These are phyloP conservation scores for Psix sp. DNA, from an alignment of 1,140 invertebrate genomes.

Conservation along the genomic window DNA sequence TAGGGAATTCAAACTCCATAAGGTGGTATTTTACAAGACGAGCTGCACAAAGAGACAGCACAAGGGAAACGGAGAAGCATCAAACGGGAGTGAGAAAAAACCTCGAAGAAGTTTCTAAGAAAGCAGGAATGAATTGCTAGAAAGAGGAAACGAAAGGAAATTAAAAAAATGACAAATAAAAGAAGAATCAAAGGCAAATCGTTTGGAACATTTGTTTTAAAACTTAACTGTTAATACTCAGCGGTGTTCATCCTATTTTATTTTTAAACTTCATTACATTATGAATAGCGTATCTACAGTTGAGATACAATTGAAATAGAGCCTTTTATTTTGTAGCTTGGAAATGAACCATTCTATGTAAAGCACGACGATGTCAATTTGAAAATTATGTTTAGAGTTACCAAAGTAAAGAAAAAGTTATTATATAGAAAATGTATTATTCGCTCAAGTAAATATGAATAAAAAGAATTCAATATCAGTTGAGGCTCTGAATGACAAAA, in stretches of 20 bases:
- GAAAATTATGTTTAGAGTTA: constrained; percentile 14
- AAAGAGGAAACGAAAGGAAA: constrained; percentile 18
- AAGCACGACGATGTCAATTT: no score
- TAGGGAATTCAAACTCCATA: constrained; percentile 31
- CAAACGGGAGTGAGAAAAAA: constrained; percentile 1
- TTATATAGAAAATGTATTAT: constrained; percentile 26
- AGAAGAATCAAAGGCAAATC: no score
- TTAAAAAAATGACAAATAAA: constrained; percentile 15
- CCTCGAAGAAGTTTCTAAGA: constrained; percentile 8
- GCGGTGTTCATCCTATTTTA: no score
- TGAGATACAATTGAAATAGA: no score
- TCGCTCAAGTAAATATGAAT: constrained; percentile 29
- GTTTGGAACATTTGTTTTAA: no score
- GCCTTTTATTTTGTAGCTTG: no score
- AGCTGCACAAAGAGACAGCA: constrained; percentile 31
- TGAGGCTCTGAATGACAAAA: constrained; percentile 34
- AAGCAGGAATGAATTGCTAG: constrained; percentile 12
- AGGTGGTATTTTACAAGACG: constrained; percentile 31
- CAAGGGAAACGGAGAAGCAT: constrained; percentile 26
- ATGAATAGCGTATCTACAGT: no score
- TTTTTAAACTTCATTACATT: no score
- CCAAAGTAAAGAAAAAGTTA: constrained; percentile 7
- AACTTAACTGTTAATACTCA: no score
- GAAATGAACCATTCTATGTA: no score
- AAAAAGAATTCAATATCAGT: constrained; percentile 30